Evolutionary conservation across 2,113 vertebrate species (phyloP).

Genomic region (Burhinus oedicnemus): DNA sequence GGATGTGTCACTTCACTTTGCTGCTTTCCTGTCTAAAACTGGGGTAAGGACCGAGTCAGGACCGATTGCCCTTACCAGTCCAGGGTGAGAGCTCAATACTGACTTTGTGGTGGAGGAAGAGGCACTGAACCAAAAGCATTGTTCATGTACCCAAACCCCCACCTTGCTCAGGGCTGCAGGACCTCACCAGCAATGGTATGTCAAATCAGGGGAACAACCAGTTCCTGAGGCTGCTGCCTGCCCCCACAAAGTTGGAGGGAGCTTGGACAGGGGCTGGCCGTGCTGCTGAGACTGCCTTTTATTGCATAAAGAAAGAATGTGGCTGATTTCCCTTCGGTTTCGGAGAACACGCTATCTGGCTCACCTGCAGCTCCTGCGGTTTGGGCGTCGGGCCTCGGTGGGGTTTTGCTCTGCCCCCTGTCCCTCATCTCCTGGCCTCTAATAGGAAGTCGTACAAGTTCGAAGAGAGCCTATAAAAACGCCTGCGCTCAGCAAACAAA

Average conservation of each 20-base stretch:
- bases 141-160: neutral
- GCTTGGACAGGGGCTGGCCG: neutral
- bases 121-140: accelerated
- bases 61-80: accelerated
- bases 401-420: neutral
- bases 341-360: neutral
- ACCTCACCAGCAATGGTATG: neutral
- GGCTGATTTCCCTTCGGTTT: neutral
- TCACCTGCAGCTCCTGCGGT: neutral
- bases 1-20: neutral
- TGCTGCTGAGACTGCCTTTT: neutral
- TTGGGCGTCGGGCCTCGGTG: accelerated
- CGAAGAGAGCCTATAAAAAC: neutral
- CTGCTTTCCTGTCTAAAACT: neutral
- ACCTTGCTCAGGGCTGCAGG: neutral
- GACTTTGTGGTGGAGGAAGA: neutral
- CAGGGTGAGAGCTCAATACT: neutral
- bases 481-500: neutral
- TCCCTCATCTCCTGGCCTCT: neutral
- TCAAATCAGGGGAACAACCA: neutral
- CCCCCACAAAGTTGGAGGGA: neutral
- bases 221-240: neutral
- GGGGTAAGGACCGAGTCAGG: neutral
- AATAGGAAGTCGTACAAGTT: neutral
- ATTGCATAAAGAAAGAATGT: neutral